phyloP scores from a whole-genome alignment of 2,888 invertebrate genomes.

The Polylopha cassiicola region DNA sequence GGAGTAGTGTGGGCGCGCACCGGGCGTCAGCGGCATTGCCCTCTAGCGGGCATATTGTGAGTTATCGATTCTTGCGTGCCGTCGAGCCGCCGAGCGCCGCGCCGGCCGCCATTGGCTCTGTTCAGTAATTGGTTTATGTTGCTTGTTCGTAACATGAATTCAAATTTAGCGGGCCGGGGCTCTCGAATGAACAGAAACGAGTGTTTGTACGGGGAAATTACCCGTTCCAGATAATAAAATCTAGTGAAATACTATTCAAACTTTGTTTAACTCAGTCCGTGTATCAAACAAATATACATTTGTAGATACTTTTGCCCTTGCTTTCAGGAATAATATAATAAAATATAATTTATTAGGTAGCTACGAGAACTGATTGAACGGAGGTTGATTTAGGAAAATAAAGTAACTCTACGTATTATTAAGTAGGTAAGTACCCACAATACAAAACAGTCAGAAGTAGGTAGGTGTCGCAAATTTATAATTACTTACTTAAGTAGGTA shows the following conservation, averaged over 20 bases:
- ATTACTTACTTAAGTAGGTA: too few relatives aligned
- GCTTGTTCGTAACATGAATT: conserved; percentile 73
- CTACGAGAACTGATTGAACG: too few relatives aligned
- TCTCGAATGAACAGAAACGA: conserved; percentile 53
- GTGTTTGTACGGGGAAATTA: conserved; percentile 60
- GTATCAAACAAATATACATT: conserved; percentile 31
- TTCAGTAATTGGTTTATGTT: conserved; percentile 72
- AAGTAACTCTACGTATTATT: too few relatives aligned
- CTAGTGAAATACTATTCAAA: conserved; percentile 56
- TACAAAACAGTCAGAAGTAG: too few relatives aligned
- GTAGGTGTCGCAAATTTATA: too few relatives aligned
- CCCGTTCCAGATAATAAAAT: conserved; percentile 59
- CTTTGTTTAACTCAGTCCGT: conserved; percentile 41
- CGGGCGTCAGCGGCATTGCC: conserved; percentile 58
- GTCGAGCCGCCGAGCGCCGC: conserved; percentile 26
- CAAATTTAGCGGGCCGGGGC: conserved; percentile 70
- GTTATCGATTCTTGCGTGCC: conserved; percentile 71
- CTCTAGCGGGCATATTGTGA: conserved; percentile 75
- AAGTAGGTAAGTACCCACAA: too few relatives aligned
- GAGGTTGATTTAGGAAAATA: too few relatives aligned
- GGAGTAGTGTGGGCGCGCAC: conserved; percentile 72
- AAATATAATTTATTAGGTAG: too few relatives aligned
- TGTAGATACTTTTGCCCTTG: conserved; percentile 1
- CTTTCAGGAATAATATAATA: conserved; percentile 19
- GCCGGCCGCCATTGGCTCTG: conserved; percentile 66